These are phyloP conservation scores for Euwallacea fornicatus DNA, from an alignment of 1,140 invertebrate species.

Conservation along the genomic window DNA sequence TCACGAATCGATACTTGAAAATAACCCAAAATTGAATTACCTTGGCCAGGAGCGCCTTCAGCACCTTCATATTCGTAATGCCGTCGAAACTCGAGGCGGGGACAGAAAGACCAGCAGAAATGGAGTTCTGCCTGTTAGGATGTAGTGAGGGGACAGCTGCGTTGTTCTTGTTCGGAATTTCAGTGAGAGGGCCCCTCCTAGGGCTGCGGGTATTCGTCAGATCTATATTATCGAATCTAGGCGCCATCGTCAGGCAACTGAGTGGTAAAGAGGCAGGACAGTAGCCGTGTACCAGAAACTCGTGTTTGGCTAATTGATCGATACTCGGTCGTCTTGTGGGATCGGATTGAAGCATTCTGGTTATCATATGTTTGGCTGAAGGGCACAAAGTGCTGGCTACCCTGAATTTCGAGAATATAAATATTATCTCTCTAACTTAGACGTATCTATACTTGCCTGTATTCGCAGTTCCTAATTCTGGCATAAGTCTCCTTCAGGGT, in stretches of 20 bases:
- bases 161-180: too few relatives aligned
- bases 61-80: too few relatives aligned
- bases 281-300: slow-evolving; percentile 70
- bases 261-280: slow-evolving; percentile 80
- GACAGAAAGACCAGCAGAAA: too few relatives aligned
- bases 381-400: slow-evolving; percentile 73
- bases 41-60: too few relatives aligned
- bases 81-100: too few relatives aligned
- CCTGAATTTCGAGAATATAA: slow-evolving; percentile 47
- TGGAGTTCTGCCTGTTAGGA: too few relatives aligned
- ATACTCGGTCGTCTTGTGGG: slow-evolving; percentile 81
- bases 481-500: slow-evolving; percentile 88
- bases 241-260: slow-evolving; percentile 90
- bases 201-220: slow-evolving; percentile 49
- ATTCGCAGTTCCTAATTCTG: slow-evolving; percentile 91
- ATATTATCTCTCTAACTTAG: not conserved
- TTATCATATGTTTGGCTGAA: slow-evolving; percentile 78
- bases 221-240: slow-evolving; percentile 72
- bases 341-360: slow-evolving; percentile 79
- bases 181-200: slow-evolving; percentile 64
- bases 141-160: too few relatives aligned
- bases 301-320: slow-evolving; percentile 72
- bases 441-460: slow-evolving; percentile 58
- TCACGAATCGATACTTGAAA: too few relatives aligned
- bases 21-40: too few relatives aligned